Conservation (phyloP, 2,113 vertebrate genomes). For the Salvelinus sp. region DNA sequence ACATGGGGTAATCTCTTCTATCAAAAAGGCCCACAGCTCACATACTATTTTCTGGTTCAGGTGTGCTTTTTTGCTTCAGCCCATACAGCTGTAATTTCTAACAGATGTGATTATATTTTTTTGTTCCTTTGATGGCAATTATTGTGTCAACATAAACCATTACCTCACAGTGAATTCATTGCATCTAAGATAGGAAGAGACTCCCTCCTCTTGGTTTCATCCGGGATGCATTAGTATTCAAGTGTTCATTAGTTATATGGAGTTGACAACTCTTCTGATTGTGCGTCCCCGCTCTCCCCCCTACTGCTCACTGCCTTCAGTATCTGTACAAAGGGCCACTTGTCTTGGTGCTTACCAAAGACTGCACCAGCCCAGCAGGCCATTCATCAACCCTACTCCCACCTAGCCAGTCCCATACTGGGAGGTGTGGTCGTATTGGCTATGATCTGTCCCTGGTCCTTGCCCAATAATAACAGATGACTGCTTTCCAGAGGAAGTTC, state of each 20-base stretch:
- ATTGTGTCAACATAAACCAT: not conserved
- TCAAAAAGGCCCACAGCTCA: conserved; percentile 38
- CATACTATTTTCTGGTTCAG: conserved; percentile 27
- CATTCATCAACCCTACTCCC: conserved; percentile 63
- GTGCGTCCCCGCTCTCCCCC: conserved; percentile 30
- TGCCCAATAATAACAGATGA: conserved; percentile 64
- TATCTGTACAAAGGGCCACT: conserved; percentile 47
- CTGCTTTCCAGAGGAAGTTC: conserved; percentile 61
- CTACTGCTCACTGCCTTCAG: conserved; percentile 31
- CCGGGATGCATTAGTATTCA: not conserved
- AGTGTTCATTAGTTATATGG: conserved; percentile 15
- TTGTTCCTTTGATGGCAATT: not conserved
- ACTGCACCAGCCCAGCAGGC: conserved; percentile 53
- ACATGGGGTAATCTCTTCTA: conserved; percentile 59
- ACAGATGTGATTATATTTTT: conserved; percentile 21
- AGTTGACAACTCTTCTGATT: conserved; percentile 29
- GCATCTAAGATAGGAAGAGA: not conserved
- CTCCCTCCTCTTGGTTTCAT: not conserved
- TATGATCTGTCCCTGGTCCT: conserved; percentile 48
- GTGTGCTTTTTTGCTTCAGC: conserved; percentile 25
- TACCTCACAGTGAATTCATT: not conserved
- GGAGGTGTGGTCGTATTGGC: conserved; percentile 27
- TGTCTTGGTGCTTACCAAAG: conserved; percentile 49
- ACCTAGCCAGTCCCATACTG: conserved; percentile 41
- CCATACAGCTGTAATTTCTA: conserved; percentile 12